Evolutionary conservation across 2,888 invertebrate species (phyloP), one percentile per base, ranked within the genome.

Genomic region (Drosophila seclusa): DNA sequence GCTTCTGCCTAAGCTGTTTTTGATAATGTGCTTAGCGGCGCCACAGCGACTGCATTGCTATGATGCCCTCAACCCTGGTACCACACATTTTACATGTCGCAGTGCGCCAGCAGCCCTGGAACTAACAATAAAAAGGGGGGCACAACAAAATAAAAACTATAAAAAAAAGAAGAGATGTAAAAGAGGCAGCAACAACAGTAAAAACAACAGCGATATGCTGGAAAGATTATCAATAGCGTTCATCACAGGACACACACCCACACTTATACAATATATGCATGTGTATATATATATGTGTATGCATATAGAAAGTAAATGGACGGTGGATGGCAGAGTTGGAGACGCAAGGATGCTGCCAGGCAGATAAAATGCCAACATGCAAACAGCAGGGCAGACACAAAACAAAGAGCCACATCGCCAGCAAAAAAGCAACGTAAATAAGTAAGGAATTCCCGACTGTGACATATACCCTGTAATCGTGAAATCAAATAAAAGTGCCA

Each of bases 161-260:
- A n/a, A 40, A n/a, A 29, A 18, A 29, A n/a, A 6, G 11, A 49
- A 24, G 77, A 67, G 64, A 53, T 68, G 69, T 40, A 55, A 78
- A 69, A 55, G 68, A 58, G 63, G 74, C 50, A 67, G 11, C 58
- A 67, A 49, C 63, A 62, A 32, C n/a, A 61, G 32, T 32, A 60
- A 21, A 67, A 57, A 36, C 50, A 42, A 65, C 42, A 50, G 31
- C 64, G 70, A 76, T 69, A 66, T 64, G 53, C 71, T 66, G 68
- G 48, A 40, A 67, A 74, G 73, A 85, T 82, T 82, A 82, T 82
- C 82, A 82, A 82, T 82, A 80, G 82, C 83, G 76, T 76, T 82
- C 86, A 82, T 82, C 86, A 76, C 68, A 63, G 45, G 36, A 53
- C 6, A 45, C 45, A 58, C 32, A 53, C 32, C 49, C 31, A 48